phyloP scores from a whole-genome alignment of 1,140 invertebrate species.

The Carposina sasakii region DNA sequence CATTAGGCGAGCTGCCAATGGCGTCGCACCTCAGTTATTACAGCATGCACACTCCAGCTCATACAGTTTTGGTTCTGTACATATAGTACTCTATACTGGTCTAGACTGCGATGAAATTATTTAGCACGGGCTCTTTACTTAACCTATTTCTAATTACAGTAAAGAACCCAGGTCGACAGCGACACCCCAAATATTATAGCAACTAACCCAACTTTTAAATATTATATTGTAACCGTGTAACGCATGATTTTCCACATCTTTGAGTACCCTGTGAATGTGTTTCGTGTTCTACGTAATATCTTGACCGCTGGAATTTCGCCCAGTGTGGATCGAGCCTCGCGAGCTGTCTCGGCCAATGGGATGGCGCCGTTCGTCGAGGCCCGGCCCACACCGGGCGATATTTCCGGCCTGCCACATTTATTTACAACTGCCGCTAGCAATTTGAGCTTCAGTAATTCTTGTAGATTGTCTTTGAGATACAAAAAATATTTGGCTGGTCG shows the following conservation, averaged over 20 bases:
- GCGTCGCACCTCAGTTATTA: constrained; percentile 11
- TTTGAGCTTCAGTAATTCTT: constrained; percentile 45
- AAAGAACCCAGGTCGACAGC: constrained; percentile 33
- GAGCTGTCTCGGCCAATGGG: constrained; percentile 12
- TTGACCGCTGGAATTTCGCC: constrained; percentile 19
- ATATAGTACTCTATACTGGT: constrained; percentile 19
- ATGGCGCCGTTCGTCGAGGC: not conserved
- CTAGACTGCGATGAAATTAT: constrained; percentile 9
- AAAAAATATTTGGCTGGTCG: constrained; percentile 60
- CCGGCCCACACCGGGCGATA: not conserved
- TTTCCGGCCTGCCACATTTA: constrained; percentile 25
- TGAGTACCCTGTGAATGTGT: constrained; percentile 46
- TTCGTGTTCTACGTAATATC: constrained; percentile 40
- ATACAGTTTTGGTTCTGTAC: constrained; percentile 27
- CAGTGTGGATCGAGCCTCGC: constrained; percentile 16
- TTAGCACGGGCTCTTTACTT: constrained; percentile 5
- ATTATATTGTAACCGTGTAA: constrained; percentile 35
- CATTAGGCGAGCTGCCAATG: not conserved
- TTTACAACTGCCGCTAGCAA: constrained; percentile 48
- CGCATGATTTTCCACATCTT: constrained; percentile 43
- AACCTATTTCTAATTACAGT: too few relatives aligned
- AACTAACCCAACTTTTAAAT: constrained; percentile 37
- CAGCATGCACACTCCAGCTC: constrained; percentile 22
- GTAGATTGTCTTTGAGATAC: constrained; percentile 34
- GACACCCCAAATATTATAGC: constrained; percentile 52